These are phyloP conservation scores for Archips xylosteana DNA, from an alignment of 2,888 invertebrate genomes.

Conservation along the genomic window DNA sequence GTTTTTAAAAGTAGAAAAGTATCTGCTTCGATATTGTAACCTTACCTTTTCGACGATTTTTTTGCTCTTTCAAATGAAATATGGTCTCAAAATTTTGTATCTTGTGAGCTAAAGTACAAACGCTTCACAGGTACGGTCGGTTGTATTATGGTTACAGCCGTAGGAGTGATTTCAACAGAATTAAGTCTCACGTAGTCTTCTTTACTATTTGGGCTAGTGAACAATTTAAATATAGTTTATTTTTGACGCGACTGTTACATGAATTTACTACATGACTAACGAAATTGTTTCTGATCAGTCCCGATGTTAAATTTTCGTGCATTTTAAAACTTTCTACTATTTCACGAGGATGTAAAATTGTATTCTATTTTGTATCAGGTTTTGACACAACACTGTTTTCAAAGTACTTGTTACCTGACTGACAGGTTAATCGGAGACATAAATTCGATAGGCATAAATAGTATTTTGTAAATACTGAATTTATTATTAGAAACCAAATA, in stretches of 20 bases:
- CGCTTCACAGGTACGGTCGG: background rate
- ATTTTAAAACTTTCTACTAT: conserved; percentile 15
- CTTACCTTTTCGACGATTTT: background rate
- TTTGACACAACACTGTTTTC: conserved; percentile 32
- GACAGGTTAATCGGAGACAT: conserved; percentile 47
- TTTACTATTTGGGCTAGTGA: conserved; percentile 35
- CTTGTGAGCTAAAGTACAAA: background rate
- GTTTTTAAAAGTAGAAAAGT: background rate
- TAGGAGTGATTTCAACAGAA: background rate
- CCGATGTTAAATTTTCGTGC: background rate
- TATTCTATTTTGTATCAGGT: conserved; percentile 29
- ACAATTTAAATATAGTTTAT: conserved; percentile 21
- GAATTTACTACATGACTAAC: conserved; percentile 19
- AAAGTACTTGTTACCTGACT: conserved; percentile 34
- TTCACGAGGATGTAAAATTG: conserved; percentile 4
- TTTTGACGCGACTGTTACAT: conserved; percentile 7
- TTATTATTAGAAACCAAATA: conserved; percentile 76
- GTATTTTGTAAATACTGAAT: conserved; percentile 79
- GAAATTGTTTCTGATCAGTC: conserved; percentile 8
- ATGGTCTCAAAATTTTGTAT: conserved; percentile 6
- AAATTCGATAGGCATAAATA: conserved; percentile 63
- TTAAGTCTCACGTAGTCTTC: conserved; percentile 10
- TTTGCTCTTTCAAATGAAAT: background rate
- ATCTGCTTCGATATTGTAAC: background rate
- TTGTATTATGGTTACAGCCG: background rate